Conservation (phyloP, 2,888 invertebrate species). For the Nephrotoma appendiculata region DNA sequence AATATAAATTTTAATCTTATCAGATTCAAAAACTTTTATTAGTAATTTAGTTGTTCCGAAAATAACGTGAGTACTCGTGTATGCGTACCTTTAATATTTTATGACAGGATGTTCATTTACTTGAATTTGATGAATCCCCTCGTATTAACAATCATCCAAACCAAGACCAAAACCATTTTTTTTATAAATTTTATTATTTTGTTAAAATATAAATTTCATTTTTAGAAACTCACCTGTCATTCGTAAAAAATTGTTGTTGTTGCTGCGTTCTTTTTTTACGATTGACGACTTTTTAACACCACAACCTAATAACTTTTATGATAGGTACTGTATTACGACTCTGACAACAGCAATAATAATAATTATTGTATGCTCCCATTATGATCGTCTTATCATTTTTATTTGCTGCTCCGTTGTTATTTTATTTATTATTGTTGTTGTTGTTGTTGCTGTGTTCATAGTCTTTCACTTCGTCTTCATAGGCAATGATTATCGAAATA, state of each 20-base stretch:
- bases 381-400: not conserved
- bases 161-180: not conserved
- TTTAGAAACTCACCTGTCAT: not conserved
- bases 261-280: not conserved
- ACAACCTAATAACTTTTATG: not conserved
- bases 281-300: not conserved
- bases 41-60: not conserved
- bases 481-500: not conserved
- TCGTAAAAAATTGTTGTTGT: not conserved
- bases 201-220: not conserved
- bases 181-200: not conserved
- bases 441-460: not conserved
- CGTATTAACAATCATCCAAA: not conserved
- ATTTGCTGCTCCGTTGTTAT: not conserved
- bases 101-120: not conserved
- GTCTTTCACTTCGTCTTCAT: not conserved
- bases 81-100: not conserved
- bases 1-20: not conserved
- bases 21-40: not conserved
- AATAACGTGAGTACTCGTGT: not conserved
- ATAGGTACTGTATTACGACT: not conserved
- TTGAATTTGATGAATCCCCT: not conserved
- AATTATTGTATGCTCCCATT: not conserved
- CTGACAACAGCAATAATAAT: not conserved
- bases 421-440: not conserved